Evolutionary conservation across 2,113 vertebrate species (phyloP).

Genomic region (Lepisosteus oculatus): DNA sequence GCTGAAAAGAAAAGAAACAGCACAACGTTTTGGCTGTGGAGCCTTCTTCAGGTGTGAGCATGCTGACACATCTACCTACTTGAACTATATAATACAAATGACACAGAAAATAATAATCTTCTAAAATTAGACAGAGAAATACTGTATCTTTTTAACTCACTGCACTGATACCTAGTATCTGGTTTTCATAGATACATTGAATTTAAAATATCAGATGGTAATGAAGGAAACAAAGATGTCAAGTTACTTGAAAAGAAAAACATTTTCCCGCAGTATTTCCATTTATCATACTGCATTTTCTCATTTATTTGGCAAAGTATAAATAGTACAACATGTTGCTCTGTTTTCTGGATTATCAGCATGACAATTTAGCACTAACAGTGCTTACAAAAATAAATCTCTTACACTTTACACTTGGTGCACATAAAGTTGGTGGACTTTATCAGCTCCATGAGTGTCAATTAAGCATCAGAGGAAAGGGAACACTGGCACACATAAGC

Average conservation of each 20-base stretch:
- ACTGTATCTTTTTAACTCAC: conserved; percentile 1
- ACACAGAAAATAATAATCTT: conserved; percentile 2
- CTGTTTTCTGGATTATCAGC: neutral
- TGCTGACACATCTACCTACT: too few species aligned
- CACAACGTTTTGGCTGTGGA: too few species aligned
- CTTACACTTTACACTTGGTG: too few species aligned
- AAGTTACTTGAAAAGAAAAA: neutral
- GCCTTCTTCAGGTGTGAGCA: too few species aligned
- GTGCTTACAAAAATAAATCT: too few species aligned
- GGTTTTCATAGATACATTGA: neutral
- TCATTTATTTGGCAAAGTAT: neutral
- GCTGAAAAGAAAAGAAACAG: too few species aligned
- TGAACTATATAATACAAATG: neutral
- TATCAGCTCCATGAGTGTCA: too few species aligned
- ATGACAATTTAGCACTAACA: too few species aligned
- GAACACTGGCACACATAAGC: too few species aligned
- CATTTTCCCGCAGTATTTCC: neutral
- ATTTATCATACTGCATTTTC: conserved; percentile 1
- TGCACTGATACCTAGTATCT: neutral
- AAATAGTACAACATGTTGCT: conserved; percentile 1
- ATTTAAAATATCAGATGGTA: neutral
- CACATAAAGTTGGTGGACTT: too few species aligned
- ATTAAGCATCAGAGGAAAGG: too few species aligned
- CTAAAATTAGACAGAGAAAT: neutral
- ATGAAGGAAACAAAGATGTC: neutral